These are phyloP conservation scores for Junonia oenone DNA, from an alignment of 2,888 invertebrate species.

Conservation along the genomic window DNA sequence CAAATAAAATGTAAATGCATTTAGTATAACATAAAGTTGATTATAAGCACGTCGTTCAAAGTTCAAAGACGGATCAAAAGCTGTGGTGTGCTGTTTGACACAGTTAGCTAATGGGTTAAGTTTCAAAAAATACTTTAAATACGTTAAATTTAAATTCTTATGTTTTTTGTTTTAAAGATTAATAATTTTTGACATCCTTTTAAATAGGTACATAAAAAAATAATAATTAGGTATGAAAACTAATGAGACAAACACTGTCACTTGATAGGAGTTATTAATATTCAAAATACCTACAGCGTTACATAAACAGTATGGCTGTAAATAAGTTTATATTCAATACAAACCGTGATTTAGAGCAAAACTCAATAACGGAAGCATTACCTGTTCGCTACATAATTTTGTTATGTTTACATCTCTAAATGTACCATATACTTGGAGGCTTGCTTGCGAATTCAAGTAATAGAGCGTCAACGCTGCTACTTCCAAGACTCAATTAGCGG, in stretches of 20 bases:
- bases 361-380: neutral
- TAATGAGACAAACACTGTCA: too few relatives aligned
- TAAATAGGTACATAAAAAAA: too few relatives aligned
- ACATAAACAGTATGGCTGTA: too few relatives aligned
- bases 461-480: slow-evolving; percentile 12
- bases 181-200: too few relatives aligned
- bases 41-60: slow-evolving; percentile 3
- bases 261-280: too few relatives aligned
- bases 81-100: neutral
- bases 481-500: slow-evolving; percentile 23
- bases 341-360: too few relatives aligned
- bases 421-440: neutral
- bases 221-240: too few relatives aligned
- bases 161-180: too few relatives aligned
- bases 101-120: neutral
- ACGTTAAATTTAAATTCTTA: too few relatives aligned
- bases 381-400: neutral
- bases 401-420: neutral
- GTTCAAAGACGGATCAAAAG: slow-evolving; percentile 5
- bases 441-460: neutral
- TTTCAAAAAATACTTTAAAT: too few relatives aligned
- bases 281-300: too few relatives aligned
- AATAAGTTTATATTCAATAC: too few relatives aligned
- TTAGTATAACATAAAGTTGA: neutral
- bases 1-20: neutral